Conservation (phyloP, 2,888 invertebrate genomes). For the Gymnoscelis rufifasciata region DNA sequence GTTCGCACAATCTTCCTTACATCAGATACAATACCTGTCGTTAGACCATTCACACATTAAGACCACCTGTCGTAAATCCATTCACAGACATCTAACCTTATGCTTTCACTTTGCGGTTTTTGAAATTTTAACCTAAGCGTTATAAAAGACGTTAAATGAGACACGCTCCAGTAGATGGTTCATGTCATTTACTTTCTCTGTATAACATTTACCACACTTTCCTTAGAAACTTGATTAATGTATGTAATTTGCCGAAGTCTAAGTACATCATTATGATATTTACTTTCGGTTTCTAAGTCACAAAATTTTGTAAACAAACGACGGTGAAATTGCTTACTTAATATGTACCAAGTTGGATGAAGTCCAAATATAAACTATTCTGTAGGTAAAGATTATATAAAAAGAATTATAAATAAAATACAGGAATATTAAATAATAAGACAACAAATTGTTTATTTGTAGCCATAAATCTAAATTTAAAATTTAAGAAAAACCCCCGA, state of each 20-base stretch:
- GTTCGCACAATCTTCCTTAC: slow-evolving; percentile 22
- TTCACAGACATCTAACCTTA: slow-evolving; percentile 26
- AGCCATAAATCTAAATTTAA: neutral
- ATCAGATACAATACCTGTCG: slow-evolving; percentile 19
- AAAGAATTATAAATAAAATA: neutral
- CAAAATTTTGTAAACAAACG: too few relatives aligned
- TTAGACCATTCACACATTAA: slow-evolving; percentile 35
- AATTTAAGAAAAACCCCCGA: too few relatives aligned
- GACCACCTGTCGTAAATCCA: slow-evolving; percentile 34
- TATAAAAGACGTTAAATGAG: slow-evolving; percentile 50
- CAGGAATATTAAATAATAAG: neutral
- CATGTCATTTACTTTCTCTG: slow-evolving; percentile 34
- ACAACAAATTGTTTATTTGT: neutral
- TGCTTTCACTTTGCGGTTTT: slow-evolving; percentile 58
- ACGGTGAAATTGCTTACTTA: too few relatives aligned
- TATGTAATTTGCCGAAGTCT: slow-evolving; percentile 11
- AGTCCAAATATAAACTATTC: too few relatives aligned
- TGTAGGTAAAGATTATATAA: neutral
- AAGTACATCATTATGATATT: slow-evolving; percentile 9
- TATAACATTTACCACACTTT: slow-evolving; percentile 33
- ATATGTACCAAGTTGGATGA: too few relatives aligned
- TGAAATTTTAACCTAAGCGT: slow-evolving; percentile 52
- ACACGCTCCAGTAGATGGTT: slow-evolving; percentile 50
- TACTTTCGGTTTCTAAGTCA: neutral
- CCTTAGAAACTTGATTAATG: slow-evolving; percentile 23